phyloP scores from a whole-genome alignment of 2,888 invertebrate species.

The Drosophila austrosaltans region DNA sequence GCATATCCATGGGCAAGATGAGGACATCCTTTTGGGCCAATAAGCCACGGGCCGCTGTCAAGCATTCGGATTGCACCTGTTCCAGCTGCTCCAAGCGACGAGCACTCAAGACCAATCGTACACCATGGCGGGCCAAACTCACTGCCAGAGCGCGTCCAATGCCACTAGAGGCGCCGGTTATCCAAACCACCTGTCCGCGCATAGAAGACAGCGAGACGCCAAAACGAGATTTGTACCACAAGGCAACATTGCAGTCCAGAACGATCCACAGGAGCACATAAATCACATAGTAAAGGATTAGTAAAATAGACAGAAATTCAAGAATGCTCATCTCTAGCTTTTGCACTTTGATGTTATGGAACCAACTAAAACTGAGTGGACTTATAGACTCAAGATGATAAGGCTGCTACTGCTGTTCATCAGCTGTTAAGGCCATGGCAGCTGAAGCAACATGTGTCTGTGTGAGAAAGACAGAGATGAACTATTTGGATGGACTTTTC shows the following conservation, averaged over 20 bases:
- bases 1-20: slow-evolving; percentile 88
- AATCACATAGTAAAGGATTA: slow-evolving; percentile 84
- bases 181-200: slow-evolving; percentile 90
- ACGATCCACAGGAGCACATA: slow-evolving; percentile 85
- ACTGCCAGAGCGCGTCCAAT: slow-evolving; percentile 91
- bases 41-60: slow-evolving; percentile 82
- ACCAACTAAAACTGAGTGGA: slow-evolving; percentile 12
- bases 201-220: slow-evolving; percentile 86
- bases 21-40: slow-evolving; percentile 87
- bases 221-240: slow-evolving; percentile 86
- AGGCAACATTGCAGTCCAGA: slow-evolving; percentile 86
- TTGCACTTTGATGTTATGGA: slow-evolving; percentile 35
- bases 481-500: neutral
- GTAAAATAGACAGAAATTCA: slow-evolving; percentile 74
- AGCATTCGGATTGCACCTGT: slow-evolving; percentile 87
- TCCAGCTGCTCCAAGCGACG: slow-evolving; percentile 87
- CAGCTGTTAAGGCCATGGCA: slow-evolving; percentile 43
- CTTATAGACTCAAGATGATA: slow-evolving; percentile 26
- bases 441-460: slow-evolving; percentile 8
- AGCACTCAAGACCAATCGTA: slow-evolving; percentile 88
- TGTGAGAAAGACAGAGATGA: neutral
- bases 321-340: slow-evolving; percentile 76
- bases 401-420: slow-evolving; percentile 22
- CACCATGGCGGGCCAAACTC: slow-evolving; percentile 87
- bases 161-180: slow-evolving; percentile 93